Percentiles rank a stretch among this genome's conserved stretches.
These are phyloP conservation scores for Musca domestica DNA, from an alignment of 1,140 invertebrate genomes.

Conservation along the genomic window DNA sequence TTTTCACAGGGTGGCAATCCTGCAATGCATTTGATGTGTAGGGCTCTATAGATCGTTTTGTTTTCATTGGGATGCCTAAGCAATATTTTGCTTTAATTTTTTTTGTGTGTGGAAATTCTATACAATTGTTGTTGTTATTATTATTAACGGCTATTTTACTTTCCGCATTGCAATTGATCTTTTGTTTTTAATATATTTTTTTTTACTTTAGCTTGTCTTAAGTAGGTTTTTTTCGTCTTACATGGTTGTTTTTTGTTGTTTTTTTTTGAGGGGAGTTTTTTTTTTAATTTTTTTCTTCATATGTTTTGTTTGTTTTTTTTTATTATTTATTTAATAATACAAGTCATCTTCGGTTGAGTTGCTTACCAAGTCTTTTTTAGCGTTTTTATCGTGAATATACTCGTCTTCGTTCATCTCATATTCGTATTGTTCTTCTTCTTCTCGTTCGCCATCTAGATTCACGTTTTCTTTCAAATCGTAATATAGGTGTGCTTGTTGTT, in stretches of 20 bases:
- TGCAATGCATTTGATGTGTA: too few relatives aligned
- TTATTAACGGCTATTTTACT: too few relatives aligned
- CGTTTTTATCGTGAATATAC: conserved; percentile 13
- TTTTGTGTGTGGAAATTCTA: background rate
- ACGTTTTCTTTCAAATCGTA: background rate
- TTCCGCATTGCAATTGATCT: background rate
- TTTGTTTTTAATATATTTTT: conserved; percentile 6
- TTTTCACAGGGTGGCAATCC: too few relatives aligned
- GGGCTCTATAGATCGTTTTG: too few relatives aligned
- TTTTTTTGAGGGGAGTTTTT: background rate
- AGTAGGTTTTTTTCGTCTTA: conserved; percentile 19
- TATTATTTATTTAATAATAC: conserved; percentile 25
- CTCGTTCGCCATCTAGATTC: background rate
- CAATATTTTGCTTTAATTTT: too few relatives aligned
- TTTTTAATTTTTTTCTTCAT: conserved; percentile 5
- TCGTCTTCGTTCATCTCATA: conserved; percentile 13
- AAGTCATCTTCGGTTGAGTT: conserved; percentile 26
- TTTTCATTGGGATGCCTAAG: too few relatives aligned
- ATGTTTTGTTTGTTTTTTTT: background rate
- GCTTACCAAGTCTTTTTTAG: conserved; percentile 19
- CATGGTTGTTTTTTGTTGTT: conserved; percentile 8
- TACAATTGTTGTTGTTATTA: background rate
- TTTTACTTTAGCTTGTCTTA: background rate
- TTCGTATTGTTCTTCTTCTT: conserved; percentile 20
- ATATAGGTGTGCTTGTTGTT: background rate